phyloP scores from a whole-genome alignment of 2,797 vertebrate species.

The Channallabes apus region DNA sequence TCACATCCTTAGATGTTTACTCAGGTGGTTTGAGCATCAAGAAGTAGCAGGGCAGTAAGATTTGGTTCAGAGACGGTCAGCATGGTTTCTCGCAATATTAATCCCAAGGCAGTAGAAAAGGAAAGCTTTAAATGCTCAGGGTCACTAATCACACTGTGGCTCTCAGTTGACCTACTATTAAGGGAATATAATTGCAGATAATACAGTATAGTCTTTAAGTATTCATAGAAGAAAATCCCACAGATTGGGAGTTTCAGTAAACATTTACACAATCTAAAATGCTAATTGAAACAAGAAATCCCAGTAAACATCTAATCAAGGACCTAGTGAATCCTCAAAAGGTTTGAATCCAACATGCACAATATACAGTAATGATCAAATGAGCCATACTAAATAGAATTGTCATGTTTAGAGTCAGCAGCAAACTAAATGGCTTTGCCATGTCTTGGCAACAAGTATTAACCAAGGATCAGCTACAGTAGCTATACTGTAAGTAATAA shows the following conservation, averaged over 20 bases:
- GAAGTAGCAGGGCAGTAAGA: slow-evolving; percentile 60
- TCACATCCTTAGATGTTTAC: slow-evolving; percentile 57
- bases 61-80: background rate
- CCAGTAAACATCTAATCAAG: background rate
- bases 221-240: background rate
- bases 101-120: background rate
- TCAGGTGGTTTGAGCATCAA: slow-evolving; percentile 54
- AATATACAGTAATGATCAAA: background rate
- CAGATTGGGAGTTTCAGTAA: background rate
- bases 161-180: background rate
- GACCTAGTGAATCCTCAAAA: background rate
- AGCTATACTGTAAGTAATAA: background rate
- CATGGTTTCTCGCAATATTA: background rate
- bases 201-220: background rate
- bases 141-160: slow-evolving; percentile 9
- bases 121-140: slow-evolving; percentile 18
- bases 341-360: background rate
- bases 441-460: background rate
- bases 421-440: background rate
- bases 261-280: background rate
- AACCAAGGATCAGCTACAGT: too few species aligned
- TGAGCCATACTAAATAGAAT: slow-evolving; percentile 19
- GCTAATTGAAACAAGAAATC: background rate
- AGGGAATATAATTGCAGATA: background rate
- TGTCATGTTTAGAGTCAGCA: background rate